Evolutionary conservation across 2,113 vertebrate species (phyloP).

Genomic region (Hypocryptadius cinnamomeus): DNA sequence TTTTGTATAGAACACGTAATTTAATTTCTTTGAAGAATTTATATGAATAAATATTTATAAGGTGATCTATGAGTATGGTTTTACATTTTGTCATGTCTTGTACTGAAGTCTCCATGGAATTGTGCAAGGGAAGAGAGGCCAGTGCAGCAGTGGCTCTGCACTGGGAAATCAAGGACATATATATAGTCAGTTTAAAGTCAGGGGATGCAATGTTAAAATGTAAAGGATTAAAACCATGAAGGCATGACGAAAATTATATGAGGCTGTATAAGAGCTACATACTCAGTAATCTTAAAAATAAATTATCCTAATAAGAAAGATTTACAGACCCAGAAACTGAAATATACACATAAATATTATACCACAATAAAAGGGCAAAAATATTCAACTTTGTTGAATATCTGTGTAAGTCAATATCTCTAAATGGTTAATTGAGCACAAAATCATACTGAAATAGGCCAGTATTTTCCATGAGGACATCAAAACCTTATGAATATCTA

Average conservation of each 20-base stretch:
- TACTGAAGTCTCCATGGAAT: background rate
- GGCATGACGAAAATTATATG: background rate
- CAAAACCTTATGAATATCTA: background rate
- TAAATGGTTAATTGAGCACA: slow-evolving; percentile 26
- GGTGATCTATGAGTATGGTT: slow-evolving; percentile 54
- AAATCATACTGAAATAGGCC: slow-evolving; percentile 24
- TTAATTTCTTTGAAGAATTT: slow-evolving; percentile 66
- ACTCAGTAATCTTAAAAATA: background rate
- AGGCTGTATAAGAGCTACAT: background rate
- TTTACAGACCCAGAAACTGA: background rate
- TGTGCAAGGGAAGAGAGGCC: background rate
- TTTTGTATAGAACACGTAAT: slow-evolving; percentile 53
- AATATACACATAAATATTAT: background rate
- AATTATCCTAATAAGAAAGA: background rate
- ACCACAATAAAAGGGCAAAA: background rate
- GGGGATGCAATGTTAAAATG: background rate
- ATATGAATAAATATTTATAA: slow-evolving; percentile 68
- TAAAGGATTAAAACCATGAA: background rate
- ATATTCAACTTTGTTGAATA: background rate
- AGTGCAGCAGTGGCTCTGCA: background rate
- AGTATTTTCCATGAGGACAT: background rate
- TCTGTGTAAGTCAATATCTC: background rate
- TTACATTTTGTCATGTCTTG: slow-evolving; percentile 42
- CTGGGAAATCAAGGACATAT: background rate
- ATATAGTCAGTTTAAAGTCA: background rate